phyloP scores from a whole-genome alignment of 2,888 invertebrate species.

The Epinotia ramella region DNA sequence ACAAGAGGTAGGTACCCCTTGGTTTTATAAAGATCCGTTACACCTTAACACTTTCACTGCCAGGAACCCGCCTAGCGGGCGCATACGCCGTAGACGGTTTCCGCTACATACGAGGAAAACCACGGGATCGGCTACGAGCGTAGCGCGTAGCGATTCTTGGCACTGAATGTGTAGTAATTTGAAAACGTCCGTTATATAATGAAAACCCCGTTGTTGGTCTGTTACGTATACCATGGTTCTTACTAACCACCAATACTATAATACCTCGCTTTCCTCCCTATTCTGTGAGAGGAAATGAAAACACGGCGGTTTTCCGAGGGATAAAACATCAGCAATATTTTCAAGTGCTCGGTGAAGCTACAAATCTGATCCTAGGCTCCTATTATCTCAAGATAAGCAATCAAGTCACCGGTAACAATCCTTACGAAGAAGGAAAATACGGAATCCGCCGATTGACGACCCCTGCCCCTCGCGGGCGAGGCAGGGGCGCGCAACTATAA shows the following conservation, averaged over 20 bases:
- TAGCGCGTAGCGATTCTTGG: no score
- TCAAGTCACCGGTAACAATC: constrained; percentile 70
- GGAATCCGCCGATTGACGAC: constrained; percentile 55
- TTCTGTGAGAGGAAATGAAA: background rate
- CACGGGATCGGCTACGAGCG: no score
- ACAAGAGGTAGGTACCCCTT: no score
- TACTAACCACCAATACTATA: background rate
- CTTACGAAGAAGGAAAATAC: constrained; percentile 55
- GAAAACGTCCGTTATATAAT: no score
- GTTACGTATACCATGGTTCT: background rate
- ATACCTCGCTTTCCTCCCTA: background rate
- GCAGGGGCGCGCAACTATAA: constrained; percentile 73
- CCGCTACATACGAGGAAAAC: no score
- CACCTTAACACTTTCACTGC: no score
- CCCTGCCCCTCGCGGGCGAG: constrained; percentile 54
- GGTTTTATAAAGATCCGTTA: no score
- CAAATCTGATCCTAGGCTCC: constrained; percentile 27
- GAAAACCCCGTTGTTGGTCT: no score
- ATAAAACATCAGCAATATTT: constrained; percentile 14
- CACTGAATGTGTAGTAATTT: no score
- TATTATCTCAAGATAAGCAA: constrained; percentile 62
- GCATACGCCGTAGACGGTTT: no score
- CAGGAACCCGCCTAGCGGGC: no score
- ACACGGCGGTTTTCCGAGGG: background rate
- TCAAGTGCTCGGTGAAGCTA: background rate